Evolutionary conservation across 1,140 invertebrate genomes (phyloP).

Genomic region (Plectrocnemia conspersa): DNA sequence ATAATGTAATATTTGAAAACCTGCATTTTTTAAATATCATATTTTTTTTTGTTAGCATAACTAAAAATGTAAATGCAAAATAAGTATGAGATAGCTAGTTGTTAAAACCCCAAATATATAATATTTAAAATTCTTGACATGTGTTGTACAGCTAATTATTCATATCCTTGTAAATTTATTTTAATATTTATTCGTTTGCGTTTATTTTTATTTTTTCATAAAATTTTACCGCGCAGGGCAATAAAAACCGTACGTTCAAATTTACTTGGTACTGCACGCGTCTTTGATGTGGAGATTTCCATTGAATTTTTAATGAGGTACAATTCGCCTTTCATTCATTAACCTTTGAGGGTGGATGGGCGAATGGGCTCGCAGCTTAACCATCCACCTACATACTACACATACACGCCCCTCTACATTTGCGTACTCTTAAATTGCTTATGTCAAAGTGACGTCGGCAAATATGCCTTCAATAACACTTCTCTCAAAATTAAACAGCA

Average conservation of each 20-base stretch:
- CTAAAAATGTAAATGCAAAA: too few species aligned
- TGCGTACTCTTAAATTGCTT: not conserved
- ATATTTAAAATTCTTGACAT: too few species aligned
- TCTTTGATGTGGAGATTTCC: conserved; percentile 11
- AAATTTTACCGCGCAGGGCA: not conserved
- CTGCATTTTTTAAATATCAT: too few species aligned
- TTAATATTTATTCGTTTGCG: too few species aligned
- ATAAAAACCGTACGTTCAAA: conserved; percentile 3
- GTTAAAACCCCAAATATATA: too few species aligned
- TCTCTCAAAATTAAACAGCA: conserved; percentile 3
- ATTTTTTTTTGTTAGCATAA: too few species aligned
- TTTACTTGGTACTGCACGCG: conserved; percentile 7
- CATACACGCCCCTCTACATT: too few species aligned
- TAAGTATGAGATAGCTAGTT: too few species aligned
- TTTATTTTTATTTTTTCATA: conserved; percentile 5
- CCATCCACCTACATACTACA: not conserved
- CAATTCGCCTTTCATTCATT: conserved; percentile 9
- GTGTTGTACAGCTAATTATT: too few species aligned
- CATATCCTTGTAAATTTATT: too few species aligned
- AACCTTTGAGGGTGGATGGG: conserved; percentile 6
- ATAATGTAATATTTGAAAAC: too few species aligned
- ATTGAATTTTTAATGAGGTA: conserved; percentile 8
- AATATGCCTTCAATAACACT: conserved; percentile 8
- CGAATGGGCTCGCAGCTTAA: not conserved
- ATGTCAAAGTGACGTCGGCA: conserved; percentile 10